A percentile compares a stretch with the other conserved stretches of the same genome.
phyloP scores from a whole-genome alignment of 2,113 vertebrate species.

The Symphodus melops region DNA sequence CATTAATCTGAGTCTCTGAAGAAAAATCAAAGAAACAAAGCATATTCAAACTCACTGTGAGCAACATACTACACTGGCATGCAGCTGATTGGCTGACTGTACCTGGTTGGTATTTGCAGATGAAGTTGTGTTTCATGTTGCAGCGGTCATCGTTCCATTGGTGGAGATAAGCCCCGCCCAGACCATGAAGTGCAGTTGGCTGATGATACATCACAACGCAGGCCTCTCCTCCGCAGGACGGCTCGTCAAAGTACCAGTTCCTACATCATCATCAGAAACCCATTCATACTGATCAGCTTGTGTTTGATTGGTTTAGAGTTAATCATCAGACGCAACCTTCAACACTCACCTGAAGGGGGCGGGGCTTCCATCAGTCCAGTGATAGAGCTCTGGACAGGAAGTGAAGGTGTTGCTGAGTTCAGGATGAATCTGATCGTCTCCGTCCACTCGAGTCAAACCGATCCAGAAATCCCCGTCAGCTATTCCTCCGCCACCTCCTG shows the following conservation, averaged over 20 bases:
- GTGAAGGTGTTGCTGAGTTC: slow-evolving; percentile 72
- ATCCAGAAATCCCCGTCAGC: slow-evolving; percentile 99
- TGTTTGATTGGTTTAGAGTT: too few species aligned
- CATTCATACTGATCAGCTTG: background rate
- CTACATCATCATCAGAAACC: slow-evolving; percentile 69
- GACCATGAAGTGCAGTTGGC: slow-evolving; percentile 90
- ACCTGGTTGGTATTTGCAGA: slow-evolving; percentile 95
- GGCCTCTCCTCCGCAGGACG: slow-evolving; percentile 96
- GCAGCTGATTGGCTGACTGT: background rate
- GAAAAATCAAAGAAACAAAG: background rate
- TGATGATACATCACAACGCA: slow-evolving; percentile 99
- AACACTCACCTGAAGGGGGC: slow-evolving; percentile 87
- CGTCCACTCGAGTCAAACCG: slow-evolving; percentile 88
- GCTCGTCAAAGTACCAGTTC: slow-evolving; percentile 98
- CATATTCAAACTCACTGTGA: too few species aligned
- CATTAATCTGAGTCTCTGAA: slow-evolving; percentile 76
- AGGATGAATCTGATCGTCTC: slow-evolving; percentile 69
- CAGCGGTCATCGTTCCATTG: slow-evolving; percentile 98
- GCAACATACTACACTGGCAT: too few species aligned
- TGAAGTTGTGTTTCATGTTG: slow-evolving; percentile 99
- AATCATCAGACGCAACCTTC: too few species aligned
- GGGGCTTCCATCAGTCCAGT: slow-evolving; percentile 90
- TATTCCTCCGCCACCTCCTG: slow-evolving; percentile 73
- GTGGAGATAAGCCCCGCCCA: slow-evolving; percentile 94
- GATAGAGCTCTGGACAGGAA: slow-evolving; percentile 90